phyloP scores from a whole-genome alignment of 35 echinoderm and acorn worm species.

The Nesometra sesokonis region DNA sequence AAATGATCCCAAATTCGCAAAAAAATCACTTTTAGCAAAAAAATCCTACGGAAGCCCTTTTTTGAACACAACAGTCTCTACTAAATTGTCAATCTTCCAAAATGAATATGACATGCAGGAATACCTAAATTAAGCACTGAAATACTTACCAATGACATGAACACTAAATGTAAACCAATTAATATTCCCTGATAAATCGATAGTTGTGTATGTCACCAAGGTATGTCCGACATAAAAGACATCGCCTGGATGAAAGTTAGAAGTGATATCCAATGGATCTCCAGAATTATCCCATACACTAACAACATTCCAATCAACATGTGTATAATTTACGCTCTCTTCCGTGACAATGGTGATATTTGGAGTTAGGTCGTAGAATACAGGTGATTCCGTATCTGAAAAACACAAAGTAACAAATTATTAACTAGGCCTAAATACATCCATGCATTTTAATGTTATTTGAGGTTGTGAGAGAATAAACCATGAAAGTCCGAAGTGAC shows the following conservation, averaged over 20 bases:
- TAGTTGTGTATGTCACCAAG: neutral
- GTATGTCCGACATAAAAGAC: neutral
- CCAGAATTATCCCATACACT: neutral
- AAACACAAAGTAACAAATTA: no score
- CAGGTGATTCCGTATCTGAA: neutral
- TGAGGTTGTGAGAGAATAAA: no score
- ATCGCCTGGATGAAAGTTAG: neutral
- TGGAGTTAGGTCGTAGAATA: neutral
- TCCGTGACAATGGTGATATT: neutral
- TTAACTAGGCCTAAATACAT: no score
- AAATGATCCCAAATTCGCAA: no score
- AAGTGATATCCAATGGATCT: neutral
- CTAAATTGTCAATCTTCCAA: no score
- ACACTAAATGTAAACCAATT: neutral
- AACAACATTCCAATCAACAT: neutral
- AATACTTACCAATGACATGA: neutral
- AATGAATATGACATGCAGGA: no score
- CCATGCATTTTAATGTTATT: no score
- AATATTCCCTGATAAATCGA: neutral
- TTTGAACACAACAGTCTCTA: no score
- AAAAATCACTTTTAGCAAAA: no score
- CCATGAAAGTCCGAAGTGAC: no score
- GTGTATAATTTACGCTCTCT: neutral
- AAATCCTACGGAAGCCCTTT: no score
- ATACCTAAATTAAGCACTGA: no score